Evolutionary conservation across 2,888 invertebrate genomes (phyloP).

Genomic region (Meiosimyza decipiens): DNA sequence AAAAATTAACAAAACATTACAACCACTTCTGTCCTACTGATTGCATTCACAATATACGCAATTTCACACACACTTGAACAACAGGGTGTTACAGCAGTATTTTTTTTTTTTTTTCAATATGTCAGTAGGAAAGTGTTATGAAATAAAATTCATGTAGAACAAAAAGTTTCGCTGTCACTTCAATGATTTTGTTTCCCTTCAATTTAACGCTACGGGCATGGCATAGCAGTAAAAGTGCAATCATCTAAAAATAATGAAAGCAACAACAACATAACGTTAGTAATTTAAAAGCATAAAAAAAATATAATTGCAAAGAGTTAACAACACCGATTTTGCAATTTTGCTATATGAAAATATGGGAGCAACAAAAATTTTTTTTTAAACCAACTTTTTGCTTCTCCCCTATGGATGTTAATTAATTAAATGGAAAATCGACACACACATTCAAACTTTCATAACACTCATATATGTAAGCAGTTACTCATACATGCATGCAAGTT

Average conservation of each 20-base stretch:
- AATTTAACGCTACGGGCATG: neutral
- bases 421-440: constrained; percentile 17
- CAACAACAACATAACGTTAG: neutral
- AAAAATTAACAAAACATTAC: too few relatives aligned
- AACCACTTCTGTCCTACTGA: too few relatives aligned
- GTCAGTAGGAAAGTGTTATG: too few relatives aligned
- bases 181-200: neutral
- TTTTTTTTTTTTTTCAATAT: too few relatives aligned
- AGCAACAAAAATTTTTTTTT: too few relatives aligned
- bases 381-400: neutral
- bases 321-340: too few relatives aligned
- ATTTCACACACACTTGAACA: too few relatives aligned
- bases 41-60: too few relatives aligned
- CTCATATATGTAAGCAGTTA: constrained; percentile 16
- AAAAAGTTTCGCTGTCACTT: neutral
- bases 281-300: neutral
- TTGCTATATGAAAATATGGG: neutral
- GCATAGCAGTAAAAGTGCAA: constrained; percentile 14
- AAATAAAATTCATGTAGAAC: neutral
- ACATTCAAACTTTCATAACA: constrained; percentile 22
- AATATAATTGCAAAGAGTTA: neutral
- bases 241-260: constrained; percentile 21
- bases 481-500: neutral
- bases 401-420: constrained; percentile 7
- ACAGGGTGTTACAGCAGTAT: too few relatives aligned